Base-by-base conservation (phyloP, 2,888 invertebrate species). In the Xanthia togata region DNA sequence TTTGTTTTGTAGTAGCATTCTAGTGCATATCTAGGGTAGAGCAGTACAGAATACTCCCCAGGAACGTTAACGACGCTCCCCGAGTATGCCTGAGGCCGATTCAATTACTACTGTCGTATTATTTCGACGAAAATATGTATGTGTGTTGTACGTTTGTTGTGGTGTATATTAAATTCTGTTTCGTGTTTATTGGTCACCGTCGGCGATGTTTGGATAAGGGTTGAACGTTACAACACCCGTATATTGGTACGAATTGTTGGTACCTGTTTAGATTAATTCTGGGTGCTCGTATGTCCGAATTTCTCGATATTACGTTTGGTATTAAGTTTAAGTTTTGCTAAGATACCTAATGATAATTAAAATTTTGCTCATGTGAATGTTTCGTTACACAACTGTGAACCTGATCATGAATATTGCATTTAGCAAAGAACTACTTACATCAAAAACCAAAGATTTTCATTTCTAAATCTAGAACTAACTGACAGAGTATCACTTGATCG, bases 31-130 rank as follows among this genome's bases (percentile, higher is more conserved):
- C 94, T 92, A 93, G 93, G 93, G 93, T 93, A 92, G 91, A 91
- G 89, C 90, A 89, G 91, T 91, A 91, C 90, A 91, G 90, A 93
- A 93, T 92, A 93, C 94, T 86, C 96, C 94, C 93, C 93, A 95
- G 94, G 96, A 95, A 95, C 96, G 96, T 95, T 95, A 96, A 96
- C 95, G 95, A 94, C 94, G 92, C 91, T 92, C 95, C 91, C 95
- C 94, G 94, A 94, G 94, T 94, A 93, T 92, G 96, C 96, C 96
- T 93, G 93, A 94, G 96, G 96, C 96, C 95, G 96, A 96, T 96
- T 96, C 96, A 96, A 96, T 96, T 96, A 96, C 96, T 95, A 96
- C 95, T 94, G 95, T 95, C 93, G 95, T 96, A 96, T 96, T 96
- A 96, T 96, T 95, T 94, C 93, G 94, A 94, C 93, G 95, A 96